Evolutionary conservation across 2,113 vertebrate genomes (phyloP), one percentile per base, ranked within the genome.

Genomic region (Tetrax tetrax): DNA sequence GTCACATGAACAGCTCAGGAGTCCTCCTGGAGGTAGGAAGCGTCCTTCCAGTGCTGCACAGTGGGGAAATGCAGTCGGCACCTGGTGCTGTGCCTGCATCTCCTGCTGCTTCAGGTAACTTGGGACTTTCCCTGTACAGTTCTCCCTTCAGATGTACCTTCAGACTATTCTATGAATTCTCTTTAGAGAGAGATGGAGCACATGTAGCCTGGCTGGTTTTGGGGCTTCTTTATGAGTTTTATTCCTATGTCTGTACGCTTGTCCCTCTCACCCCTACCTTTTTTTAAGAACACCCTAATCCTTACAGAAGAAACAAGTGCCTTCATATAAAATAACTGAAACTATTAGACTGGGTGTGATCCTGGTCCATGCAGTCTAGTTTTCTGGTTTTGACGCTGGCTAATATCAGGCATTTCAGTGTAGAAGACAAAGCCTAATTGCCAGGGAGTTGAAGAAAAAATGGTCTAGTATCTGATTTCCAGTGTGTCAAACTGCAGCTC

Each of bases 1-100:
- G 98, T 94, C 98, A 98, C 89, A 91, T 98, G 94, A 98, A 96
- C 89, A 96, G 97, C 97, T 96, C 98, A 61, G 90, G 97, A 93
- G 98, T 98, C 38, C 98, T 99, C 97, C 98, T 99, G 96, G 98
- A 98, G 95, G 99, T 99, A 89, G 99, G 99, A 93, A 98, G 98
- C 60, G 97, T 98, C 77, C 95, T 98, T 89, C 98, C 99, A 85
- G 98, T 98, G 97, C 96, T 98, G 93, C 99, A 99, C 95, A 97
- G 98, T 81, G 98, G 99, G 64, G 99, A 99, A 95, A 98, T 99
- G 83, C 99, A 99, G 93, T 97, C 98, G 7, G 92, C 98, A 88
- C 96, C 98, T 96, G 97, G 98, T 80, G 96, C 98, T 89, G 97
- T 99, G 89, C 98, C 99, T 78, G 95, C 98, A 71, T 98, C 98